A percentile compares a stretch with the other conserved stretches of the same genome.
These are phyloP conservation scores for Delichon dasypus DNA, from an alignment of 2,797 vertebrate genomes.

Conservation along the genomic window DNA sequence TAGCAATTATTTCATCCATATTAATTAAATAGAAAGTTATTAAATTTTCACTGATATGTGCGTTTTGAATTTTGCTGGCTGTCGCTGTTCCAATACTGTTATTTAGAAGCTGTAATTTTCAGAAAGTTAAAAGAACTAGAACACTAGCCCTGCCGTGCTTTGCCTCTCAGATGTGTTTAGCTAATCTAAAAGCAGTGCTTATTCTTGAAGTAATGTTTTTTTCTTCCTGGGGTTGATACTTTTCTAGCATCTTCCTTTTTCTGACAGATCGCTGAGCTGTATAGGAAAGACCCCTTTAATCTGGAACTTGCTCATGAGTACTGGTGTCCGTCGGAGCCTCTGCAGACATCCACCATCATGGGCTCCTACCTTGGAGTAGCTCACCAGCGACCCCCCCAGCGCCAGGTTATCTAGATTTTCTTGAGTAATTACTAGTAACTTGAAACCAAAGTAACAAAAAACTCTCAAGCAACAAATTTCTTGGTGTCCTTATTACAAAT, in stretches of 20 bases:
- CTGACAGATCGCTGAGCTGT: slow-evolving; percentile 90
- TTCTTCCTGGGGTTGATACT: background rate
- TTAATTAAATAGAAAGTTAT: background rate
- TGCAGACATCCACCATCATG: slow-evolving; percentile 87
- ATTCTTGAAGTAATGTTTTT: background rate
- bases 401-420: slow-evolving; percentile 81
- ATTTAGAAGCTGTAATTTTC: background rate
- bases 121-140: background rate
- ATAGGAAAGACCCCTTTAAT: slow-evolving; percentile 88
- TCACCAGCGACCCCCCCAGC: slow-evolving; percentile 94
- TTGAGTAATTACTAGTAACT: background rate
- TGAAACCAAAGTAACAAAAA: background rate
- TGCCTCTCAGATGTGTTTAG: background rate
- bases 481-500: background rate
- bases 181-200: background rate
- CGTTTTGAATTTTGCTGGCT: background rate
- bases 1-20: background rate
- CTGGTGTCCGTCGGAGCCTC: slow-evolving; percentile 95
- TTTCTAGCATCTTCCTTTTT: background rate
- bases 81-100: background rate
- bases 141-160: background rate
- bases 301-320: slow-evolving; percentile 94
- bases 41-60: background rate
- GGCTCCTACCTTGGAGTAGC: slow-evolving; percentile 93
- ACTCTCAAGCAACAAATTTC: background rate